Base-by-base conservation (phyloP, 2,888 invertebrate species). In the Creontiades dilutus region DNA sequence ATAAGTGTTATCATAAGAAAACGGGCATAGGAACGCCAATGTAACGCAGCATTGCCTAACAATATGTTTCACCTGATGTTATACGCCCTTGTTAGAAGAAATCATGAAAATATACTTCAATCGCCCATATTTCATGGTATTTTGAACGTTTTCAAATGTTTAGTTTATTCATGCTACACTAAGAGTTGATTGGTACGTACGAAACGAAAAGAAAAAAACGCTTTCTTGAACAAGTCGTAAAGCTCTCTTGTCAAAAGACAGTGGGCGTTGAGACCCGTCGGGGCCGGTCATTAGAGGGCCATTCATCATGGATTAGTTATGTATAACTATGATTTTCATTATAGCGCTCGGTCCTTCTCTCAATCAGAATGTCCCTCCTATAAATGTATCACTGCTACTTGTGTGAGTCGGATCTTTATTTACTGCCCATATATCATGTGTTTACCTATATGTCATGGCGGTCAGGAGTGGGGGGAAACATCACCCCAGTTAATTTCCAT, bases 221-320 rank as follows among this genome's bases (percentile, higher is more conserved):
- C 0, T 37, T 37, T 37, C 19, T 28, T 37, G 82, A 82, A 27
- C 52, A 86, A 61, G 48, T 86, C 86, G 75, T 86, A 86, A 86
- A 86, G 68, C 48, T 86, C 86, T 27, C 86, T 75, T 75, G 86
- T 86, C 86, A 86, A 86, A 75, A 75, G 86, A 46, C 68, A 37
- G 86, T 86, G 86, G 86, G 86, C 86, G 86, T 68, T 27, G 68
- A 47, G 75, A 75, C 75, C 14, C n/a, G 19, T 16, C 46, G 48
- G 86, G 75, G 86, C 86, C 86, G 86, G 75, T 75, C 75, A 86
- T 86, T 86, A 86, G 75, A 28, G 16, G 14, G 86, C 86, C 75
- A 86, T 86, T 86, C 86, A 86, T 86, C 86, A 86, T 23, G 75
- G 86, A 86, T 86, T 86, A 86, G 86, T 86, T 86, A 48, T 86